Percentiles rank a stretch among this genome's conserved stretches.
These are phyloP conservation scores for Dromiciops gliroides DNA, from an alignment of 2,113 vertebrate genomes.

Conservation along the genomic window DNA sequence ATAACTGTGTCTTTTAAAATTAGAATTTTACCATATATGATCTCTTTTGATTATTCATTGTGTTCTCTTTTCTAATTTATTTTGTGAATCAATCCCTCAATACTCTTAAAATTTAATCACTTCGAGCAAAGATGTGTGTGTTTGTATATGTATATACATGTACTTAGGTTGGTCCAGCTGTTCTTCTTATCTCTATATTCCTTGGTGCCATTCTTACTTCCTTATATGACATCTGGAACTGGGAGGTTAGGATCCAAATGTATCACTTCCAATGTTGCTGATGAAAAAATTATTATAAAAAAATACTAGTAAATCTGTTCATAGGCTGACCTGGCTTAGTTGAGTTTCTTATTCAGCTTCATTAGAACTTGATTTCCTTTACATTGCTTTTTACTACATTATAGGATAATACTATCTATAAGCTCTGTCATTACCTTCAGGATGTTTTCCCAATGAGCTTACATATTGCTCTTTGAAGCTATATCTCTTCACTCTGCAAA, in stretches of 20 bases:
- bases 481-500: background rate
- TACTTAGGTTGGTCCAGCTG: background rate
- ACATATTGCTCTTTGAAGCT: too few relatives aligned
- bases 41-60: background rate
- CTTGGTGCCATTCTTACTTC: background rate
- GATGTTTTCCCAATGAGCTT: background rate
- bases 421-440: background rate
- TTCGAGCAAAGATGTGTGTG: background rate
- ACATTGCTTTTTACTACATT: background rate
- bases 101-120: background rate
- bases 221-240: background rate
- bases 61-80: background rate
- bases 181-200: background rate
- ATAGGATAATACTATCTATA: background rate
- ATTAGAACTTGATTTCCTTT: background rate
- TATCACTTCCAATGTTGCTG: background rate
- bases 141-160: background rate
- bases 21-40: background rate
- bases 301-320: background rate
- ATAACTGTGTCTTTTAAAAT: background rate
- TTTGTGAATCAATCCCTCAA: background rate
- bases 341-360: background rate
- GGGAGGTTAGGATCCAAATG: background rate
- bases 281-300: background rate
- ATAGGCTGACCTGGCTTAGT: background rate